Evolutionary conservation across 1,140 invertebrate species (phyloP).

Genomic region (Spodoptera frugiperda): DNA sequence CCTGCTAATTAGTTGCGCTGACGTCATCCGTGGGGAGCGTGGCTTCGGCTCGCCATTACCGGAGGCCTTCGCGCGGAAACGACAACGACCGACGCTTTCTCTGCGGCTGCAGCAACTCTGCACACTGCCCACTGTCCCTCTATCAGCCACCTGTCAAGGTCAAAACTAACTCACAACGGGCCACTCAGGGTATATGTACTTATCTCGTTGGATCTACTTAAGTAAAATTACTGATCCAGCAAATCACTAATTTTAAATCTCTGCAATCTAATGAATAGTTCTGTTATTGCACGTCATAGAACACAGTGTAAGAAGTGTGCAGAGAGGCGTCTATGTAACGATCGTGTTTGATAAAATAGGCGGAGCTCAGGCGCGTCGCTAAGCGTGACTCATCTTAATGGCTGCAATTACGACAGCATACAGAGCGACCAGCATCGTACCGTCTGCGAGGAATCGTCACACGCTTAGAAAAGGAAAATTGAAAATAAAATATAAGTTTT

Average conservation of each 20-base stretch:
- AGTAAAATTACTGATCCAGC: neutral
- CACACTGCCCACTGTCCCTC: slow-evolving; percentile 20
- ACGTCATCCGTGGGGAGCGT: slow-evolving; percentile 73
- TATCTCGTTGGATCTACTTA: too few species aligned
- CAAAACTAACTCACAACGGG: slow-evolving; percentile 13
- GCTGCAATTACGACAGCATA: slow-evolving; percentile 76
- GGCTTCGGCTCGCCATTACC: slow-evolving; percentile 70
- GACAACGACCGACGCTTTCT: slow-evolving; percentile 82
- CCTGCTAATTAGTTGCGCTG: slow-evolving; percentile 75
- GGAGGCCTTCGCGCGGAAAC: slow-evolving; percentile 78
- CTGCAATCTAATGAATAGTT: slow-evolving; percentile 9
- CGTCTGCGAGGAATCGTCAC: slow-evolving; percentile 62
- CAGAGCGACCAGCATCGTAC: slow-evolving; percentile 58
- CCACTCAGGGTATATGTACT: neutral
- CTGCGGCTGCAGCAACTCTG: slow-evolving; percentile 58
- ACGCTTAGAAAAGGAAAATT: slow-evolving; percentile 48
- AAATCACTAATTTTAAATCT: slow-evolving; percentile 2
- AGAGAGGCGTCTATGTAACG: slow-evolving; percentile 56
- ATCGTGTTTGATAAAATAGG: slow-evolving; percentile 77
- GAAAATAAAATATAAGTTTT: neutral
- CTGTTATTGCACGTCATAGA: neutral
- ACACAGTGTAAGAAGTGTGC: slow-evolving; percentile 43
- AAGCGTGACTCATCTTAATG: slow-evolving; percentile 85
- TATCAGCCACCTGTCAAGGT: slow-evolving; percentile 59
- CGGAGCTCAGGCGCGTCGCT: slow-evolving; percentile 72